Conservation (phyloP, 2,797 vertebrate species). For the Sylvia borin region DNA sequence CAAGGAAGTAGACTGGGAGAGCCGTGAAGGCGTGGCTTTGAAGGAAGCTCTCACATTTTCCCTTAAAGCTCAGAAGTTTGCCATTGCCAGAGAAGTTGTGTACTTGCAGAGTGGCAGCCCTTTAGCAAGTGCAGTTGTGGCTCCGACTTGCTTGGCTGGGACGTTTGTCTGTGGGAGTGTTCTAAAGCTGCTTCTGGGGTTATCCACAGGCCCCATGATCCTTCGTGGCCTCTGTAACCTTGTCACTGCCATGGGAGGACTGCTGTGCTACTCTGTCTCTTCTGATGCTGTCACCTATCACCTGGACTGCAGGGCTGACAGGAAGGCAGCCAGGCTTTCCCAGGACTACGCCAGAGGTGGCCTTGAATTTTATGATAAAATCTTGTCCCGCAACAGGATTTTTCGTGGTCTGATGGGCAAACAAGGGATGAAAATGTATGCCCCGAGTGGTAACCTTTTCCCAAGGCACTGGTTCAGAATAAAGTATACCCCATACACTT, state of each 20-base stretch:
- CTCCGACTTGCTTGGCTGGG: constrained; percentile 83
- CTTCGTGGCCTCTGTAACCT: constrained; percentile 79
- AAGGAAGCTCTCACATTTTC: constrained; percentile 85
- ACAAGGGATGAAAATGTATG: constrained; percentile 83
- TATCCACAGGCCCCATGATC: constrained; percentile 76
- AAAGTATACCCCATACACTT: constrained; percentile 88
- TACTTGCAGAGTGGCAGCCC: constrained; percentile 80
- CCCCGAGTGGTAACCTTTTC: constrained; percentile 88
- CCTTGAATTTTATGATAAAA: constrained; percentile 92
- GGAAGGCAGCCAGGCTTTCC: constrained; percentile 81
- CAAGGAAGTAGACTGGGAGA: constrained; percentile 84
- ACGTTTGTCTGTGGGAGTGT: constrained; percentile 80
- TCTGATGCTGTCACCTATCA: constrained; percentile 81
- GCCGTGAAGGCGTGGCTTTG: constrained; percentile 75
- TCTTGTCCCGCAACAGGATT: constrained; percentile 84
- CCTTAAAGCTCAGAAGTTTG: constrained; percentile 86
- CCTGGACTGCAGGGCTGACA: constrained; percentile 85
- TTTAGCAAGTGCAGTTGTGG: constrained; percentile 78
- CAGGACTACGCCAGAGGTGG: constrained; percentile 84
- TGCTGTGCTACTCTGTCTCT: constrained; percentile 79
- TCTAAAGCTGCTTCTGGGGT: constrained; percentile 84
- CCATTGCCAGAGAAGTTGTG: constrained; percentile 85
- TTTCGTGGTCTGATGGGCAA: constrained; percentile 87
- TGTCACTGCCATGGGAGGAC: constrained; percentile 75
- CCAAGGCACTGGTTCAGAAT: constrained; percentile 84